Base-by-base conservation (phyloP, 2,797 vertebrate species). In the Anguilla anguilla region DNA sequence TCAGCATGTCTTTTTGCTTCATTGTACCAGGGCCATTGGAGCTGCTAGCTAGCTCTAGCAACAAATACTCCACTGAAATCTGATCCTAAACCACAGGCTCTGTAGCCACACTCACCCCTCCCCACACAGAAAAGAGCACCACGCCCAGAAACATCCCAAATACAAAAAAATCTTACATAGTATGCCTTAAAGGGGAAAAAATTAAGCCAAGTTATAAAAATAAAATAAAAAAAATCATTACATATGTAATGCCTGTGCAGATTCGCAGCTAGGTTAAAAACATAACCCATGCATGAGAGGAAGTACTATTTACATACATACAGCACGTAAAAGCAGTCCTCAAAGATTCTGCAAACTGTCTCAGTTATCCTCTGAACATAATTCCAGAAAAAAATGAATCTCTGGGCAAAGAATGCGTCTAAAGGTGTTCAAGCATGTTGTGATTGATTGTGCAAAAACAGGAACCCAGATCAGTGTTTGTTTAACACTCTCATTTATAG, bases 381-480 rank as follows among this genome's bases (percentile, higher is more conserved):
- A 69, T 69, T 28, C 64, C 10, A 69, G n/a, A 69, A 69, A 28
- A 69, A 69, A 81, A 55, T 85, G 85, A 85, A 46, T 46, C 43
- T 79, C 84, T 51, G 79, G 46, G 2, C 22, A 35, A 25, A 9
- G 7, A n/a, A 25, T 17, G 19, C 3, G 25, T 19, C 2, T 22
- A 51, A 25, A 82, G 19, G 43, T 46, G 10, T 25, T 93, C 90
- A 91, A 92, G 93, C 92, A 89, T 91, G 88, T 92, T 89, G 92
- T 92, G 90, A 92, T 91, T 59, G 77, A 93, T 87, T 84, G 86
- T 89, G 87, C 91, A 91, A 92, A 91, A 90, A 94, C 93, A 91
- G 91, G 93, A 94, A 92, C 91, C 89, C 86, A 91, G 92, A 94
- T 93, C 85, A 90, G 91, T 93, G 93, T 93, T 95, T 95, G 93